Base-by-base conservation (phyloP, 2,113 vertebrate species). In the Cranoglanis bouderius region DNA sequence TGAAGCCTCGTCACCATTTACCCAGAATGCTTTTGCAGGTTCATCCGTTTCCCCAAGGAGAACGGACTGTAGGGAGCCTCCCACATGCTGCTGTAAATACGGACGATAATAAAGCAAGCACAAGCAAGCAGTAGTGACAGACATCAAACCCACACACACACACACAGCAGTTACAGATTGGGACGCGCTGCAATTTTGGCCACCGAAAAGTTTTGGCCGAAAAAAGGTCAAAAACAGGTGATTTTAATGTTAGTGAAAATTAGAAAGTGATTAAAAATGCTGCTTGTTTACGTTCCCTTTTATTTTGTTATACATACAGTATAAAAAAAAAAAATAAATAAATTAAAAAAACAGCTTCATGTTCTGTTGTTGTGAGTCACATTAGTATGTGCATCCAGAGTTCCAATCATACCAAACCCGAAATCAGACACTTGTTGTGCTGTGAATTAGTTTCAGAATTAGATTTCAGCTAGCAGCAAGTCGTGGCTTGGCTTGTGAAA, bases 61-160 rank as follows among this genome's bases (percentile, higher is more conserved):
- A 21, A 43, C 29, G 72, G 85, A 43, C 55, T 18, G n/a, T 38
- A 24, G 29, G 32, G 57, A 57, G 24, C 81, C 53, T 75, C 82
- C 72, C 57, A 65, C 80, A 70, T 61, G 26, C 61, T 5, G 85
- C 89, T 82, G 38, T 85, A 89, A 89, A 90, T 74, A 63, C 57
- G 90, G 43, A 89, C 29, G 78, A 67, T 26, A 46, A 9, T 82
- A 61, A 61, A 85, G 8, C 13, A 51, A 78, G 26, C 35, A 53
- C n/a, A 46, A 12, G 43, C 65, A 78, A 84, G 53, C 26, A 26
- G 38, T 85, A 74, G 32, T 82, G 61, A 53, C 88, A 75, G 51
- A 87, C 63, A 49, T 29, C 49, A 89, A 84, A 84, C 61, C 53
- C 85, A 87, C 74, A 84, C 51, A 29, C 49, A 21, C 51, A 84